Evolutionary conservation across 1,140 invertebrate genomes (phyloP).

Genomic region (Calycopis cecrops): DNA sequence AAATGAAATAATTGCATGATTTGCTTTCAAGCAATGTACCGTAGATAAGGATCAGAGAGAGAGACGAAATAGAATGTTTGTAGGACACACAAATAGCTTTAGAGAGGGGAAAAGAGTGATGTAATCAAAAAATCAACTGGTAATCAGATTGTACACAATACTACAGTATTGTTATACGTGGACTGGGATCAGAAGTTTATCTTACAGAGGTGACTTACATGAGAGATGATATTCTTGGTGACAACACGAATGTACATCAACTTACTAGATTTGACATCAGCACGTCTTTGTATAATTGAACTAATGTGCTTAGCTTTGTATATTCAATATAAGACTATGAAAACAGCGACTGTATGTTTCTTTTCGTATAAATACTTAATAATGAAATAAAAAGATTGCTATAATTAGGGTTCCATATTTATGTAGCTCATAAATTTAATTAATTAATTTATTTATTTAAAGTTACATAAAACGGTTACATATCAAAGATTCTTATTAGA

Average conservation of each 20-base stretch:
- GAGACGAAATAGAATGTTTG: conserved; percentile 1
- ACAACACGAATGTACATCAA: conserved; percentile 22
- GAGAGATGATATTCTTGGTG: conserved; percentile 28
- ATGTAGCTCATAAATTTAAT: too few relatives aligned
- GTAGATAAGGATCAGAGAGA: conserved; percentile 1
- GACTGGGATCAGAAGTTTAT: conserved; percentile 44
- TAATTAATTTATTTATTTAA: too few relatives aligned
- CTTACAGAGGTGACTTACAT: conserved; percentile 37
- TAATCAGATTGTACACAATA: conserved; percentile 28
- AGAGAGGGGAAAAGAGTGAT: conserved; percentile 18
- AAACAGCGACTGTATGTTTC: too few relatives aligned
- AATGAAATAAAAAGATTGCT: too few relatives aligned
- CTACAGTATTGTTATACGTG: conserved; percentile 37
- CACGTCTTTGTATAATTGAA: neutral
- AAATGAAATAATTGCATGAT: neutral
- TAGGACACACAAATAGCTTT: neutral
- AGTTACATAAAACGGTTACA: too few relatives aligned
- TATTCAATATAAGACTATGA: too few relatives aligned
- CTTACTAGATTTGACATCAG: conserved; percentile 18
- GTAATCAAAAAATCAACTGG: conserved; percentile 28
- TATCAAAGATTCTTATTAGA: too few relatives aligned
- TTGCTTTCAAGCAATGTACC: neutral
- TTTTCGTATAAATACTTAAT: too few relatives aligned
- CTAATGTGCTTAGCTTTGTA: too few relatives aligned
- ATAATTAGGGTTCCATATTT: too few relatives aligned